Conservation (phyloP, 2,888 invertebrate species). For the Halocaridina rubra region DNA sequence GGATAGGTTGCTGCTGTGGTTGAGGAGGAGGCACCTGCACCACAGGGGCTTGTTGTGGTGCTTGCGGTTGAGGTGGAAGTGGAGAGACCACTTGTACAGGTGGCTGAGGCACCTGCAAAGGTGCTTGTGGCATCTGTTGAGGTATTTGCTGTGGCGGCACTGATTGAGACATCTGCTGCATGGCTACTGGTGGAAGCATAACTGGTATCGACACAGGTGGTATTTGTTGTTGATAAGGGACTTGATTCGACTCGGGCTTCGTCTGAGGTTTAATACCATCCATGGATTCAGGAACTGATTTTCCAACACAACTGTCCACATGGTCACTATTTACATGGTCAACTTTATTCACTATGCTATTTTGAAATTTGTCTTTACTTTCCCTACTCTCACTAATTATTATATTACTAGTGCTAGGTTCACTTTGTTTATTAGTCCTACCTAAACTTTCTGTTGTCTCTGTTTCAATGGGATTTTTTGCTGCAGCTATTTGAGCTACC, state of each 20-base stretch:
- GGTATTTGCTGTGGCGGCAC: conserved; percentile 2
- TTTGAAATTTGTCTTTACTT: conserved; percentile 50
- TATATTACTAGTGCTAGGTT: conserved; percentile 52
- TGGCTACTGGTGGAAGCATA: neutral
- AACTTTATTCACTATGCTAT: conserved; percentile 48
- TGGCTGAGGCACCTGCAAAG: neutral
- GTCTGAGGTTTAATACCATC: conserved; percentile 27
- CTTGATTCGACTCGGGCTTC: neutral
- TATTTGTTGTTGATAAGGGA: neutral
- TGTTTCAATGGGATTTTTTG: conserved; percentile 41
- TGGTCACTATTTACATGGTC: conserved; percentile 41
- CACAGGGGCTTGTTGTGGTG: neutral
- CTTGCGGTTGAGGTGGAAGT: neutral
- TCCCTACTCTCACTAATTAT: conserved; percentile 54
- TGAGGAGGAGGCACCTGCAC: neutral
- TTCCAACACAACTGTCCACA: conserved; percentile 48
- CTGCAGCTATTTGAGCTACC: conserved; percentile 45
- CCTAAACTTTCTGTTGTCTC: conserved; percentile 34
- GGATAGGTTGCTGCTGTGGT: neutral
- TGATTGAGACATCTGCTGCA: conserved; percentile 13
- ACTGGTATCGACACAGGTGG: neutral
- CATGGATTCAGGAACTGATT: conserved; percentile 42
- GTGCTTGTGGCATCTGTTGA: neutral
- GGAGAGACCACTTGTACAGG: neutral
- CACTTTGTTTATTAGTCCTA: conserved; percentile 59